Percentiles rank a stretch among this genome's conserved stretches.
Conservation (phyloP, 2,888 invertebrate genomes). For the Gari tellinella region DNA sequence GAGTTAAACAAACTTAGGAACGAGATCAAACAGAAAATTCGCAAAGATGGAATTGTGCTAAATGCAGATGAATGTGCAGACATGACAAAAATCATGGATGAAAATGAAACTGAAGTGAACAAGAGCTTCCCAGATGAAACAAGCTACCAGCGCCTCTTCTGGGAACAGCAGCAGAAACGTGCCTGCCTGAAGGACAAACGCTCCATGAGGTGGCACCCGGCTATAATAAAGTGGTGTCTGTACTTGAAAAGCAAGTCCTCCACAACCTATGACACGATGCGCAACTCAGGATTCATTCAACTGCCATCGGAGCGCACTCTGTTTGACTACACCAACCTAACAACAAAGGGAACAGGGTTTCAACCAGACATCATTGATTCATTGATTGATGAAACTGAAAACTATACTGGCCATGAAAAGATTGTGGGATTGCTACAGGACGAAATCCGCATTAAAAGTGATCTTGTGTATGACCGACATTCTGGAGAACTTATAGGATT, state of each 20-base stretch:
- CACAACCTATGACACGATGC: conserved; percentile 21
- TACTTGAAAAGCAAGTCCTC: conserved; percentile 27
- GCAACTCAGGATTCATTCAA: conserved; percentile 18
- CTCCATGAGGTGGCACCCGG: conserved; percentile 42
- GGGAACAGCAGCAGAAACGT: neutral
- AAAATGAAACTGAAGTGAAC: too few species aligned
- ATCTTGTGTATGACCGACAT: conserved; percentile 24
- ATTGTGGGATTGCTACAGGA: conserved; percentile 16
- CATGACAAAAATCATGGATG: too few species aligned
- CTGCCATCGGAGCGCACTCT: conserved; percentile 11
- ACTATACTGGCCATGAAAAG: conserved; percentile 1
- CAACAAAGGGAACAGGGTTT: conserved; percentile 5
- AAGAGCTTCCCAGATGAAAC: neutral
- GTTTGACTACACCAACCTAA: conserved; percentile 21
- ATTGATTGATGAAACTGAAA: conserved; percentile 4
- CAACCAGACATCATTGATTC: conserved; percentile 6
- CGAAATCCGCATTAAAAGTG: conserved; percentile 20
- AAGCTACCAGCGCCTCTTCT: conserved; percentile 1
- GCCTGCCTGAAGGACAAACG: neutral
- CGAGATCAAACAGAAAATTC: too few species aligned
- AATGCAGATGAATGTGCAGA: too few species aligned
- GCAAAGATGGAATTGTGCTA: too few species aligned
- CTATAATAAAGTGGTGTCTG: conserved; percentile 39
- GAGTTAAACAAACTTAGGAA: too few species aligned
- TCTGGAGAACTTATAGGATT: conserved; percentile 26